Conservation (phyloP, 2,797 vertebrate genomes). For the Dryobates pubescens region DNA sequence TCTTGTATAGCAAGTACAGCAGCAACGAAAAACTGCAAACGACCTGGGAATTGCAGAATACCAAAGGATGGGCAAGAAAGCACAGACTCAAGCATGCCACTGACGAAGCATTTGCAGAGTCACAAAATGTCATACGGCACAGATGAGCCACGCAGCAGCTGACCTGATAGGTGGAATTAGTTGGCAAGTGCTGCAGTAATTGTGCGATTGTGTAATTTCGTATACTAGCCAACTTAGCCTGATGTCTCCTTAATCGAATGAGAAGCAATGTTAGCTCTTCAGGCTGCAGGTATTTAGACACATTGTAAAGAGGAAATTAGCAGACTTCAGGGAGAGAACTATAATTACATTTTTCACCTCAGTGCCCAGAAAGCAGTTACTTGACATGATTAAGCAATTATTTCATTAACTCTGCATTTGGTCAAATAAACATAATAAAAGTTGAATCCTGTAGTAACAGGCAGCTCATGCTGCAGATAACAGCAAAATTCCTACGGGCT, state of each 20-base stretch:
- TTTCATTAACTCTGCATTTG: conserved; percentile 57
- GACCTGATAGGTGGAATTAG: conserved; percentile 92
- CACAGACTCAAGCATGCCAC: conserved; percentile 72
- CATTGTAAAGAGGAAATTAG: conserved; percentile 83
- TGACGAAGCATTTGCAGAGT: conserved; percentile 71
- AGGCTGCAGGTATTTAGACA: conserved; percentile 89
- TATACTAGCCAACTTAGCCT: conserved; percentile 93
- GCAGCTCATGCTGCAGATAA: not conserved
- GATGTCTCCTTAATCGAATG: conserved; percentile 96
- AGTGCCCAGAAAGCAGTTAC: conserved; percentile 63
- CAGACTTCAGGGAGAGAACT: conserved; percentile 66
- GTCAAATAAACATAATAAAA: conserved; percentile 49
- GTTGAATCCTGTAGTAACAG: conserved; percentile 20
- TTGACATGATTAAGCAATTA: conserved; percentile 60
- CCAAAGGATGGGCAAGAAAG: conserved; percentile 63
- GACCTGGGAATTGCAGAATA: conserved; percentile 24
- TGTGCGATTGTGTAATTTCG: conserved; percentile 90
- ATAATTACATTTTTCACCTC: conserved; percentile 71
- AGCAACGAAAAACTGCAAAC: conserved; percentile 57
- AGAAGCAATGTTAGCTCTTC: conserved; percentile 98
- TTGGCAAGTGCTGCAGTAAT: conserved; percentile 92
- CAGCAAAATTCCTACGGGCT: not conserved
- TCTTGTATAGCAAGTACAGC: conserved; percentile 21
- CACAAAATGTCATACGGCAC: conserved; percentile 73
- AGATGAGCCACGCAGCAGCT: conserved; percentile 82